These are phyloP conservation scores for Drosophila kambysellisi DNA, from an alignment of 2,888 invertebrate species.

Conservation along the genomic window DNA sequence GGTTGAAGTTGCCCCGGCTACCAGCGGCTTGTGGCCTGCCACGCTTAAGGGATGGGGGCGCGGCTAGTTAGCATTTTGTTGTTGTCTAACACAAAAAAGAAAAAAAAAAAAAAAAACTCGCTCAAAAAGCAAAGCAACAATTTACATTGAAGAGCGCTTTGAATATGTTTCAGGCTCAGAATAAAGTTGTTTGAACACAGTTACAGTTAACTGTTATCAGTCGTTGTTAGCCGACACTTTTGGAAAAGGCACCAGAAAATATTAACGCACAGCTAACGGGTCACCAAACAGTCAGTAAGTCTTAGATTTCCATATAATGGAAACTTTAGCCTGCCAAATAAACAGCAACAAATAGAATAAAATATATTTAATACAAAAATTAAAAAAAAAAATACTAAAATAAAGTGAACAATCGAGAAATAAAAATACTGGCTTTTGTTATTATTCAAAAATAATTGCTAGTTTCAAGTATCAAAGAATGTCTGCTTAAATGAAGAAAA, in stretches of 20 bases:
- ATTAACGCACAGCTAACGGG: background rate
- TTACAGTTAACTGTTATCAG: constrained; percentile 29
- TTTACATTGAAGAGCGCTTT: constrained; percentile 23
- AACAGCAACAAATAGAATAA: background rate
- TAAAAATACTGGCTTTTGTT: background rate
- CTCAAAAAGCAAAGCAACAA: constrained; percentile 4
- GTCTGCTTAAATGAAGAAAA: background rate
- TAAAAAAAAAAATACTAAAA: background rate
- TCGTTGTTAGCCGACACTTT: constrained; percentile 12
- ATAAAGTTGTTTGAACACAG: constrained; percentile 3
- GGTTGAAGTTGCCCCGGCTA: constrained; percentile 45
- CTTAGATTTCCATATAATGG: background rate
- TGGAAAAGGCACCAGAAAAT: constrained; percentile 2
- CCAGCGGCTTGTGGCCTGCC: constrained; percentile 37
- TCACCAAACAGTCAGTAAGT: background rate
- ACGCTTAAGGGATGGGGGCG: background rate
- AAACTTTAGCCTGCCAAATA: background rate
- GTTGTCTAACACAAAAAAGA: constrained; percentile 23
- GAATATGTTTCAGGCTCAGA: constrained; percentile 30
- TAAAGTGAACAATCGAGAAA: background rate
- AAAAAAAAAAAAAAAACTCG: constrained; percentile 11
- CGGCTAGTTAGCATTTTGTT: constrained; percentile 60
- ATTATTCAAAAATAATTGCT: background rate
- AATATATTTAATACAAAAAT: background rate
- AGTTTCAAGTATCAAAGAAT: background rate